Evolutionary conservation across 2,797 vertebrate genomes (phyloP).

Genomic region (Xenops minutus): DNA sequence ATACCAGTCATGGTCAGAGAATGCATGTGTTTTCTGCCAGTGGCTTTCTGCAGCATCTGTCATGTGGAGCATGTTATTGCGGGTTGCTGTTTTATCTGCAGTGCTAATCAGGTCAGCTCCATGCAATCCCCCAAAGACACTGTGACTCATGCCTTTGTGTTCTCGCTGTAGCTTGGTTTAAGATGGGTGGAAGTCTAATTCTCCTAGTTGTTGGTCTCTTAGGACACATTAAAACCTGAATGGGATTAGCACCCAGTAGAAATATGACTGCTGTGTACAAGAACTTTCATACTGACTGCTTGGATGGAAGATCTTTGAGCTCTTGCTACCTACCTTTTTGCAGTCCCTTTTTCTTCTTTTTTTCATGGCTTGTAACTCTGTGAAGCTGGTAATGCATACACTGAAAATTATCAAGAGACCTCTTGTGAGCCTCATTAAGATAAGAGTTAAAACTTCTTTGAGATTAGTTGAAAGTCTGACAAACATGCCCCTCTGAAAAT

Average conservation of each 20-base stretch:
- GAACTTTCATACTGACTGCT: background rate
- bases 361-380: background rate
- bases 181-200: background rate
- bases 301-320: background rate
- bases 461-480: background rate
- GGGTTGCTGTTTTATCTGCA: background rate
- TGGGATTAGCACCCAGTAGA: background rate
- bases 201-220: background rate
- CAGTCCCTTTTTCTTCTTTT: background rate
- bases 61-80: fast-evolving
- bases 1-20: background rate
- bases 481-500: background rate
- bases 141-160: background rate
- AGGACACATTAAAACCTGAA: background rate
- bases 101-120: background rate
- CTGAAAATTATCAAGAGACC: background rate
- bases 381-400: background rate
- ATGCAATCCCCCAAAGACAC: background rate
- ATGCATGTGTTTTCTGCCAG: fast-evolving
- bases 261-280: background rate
- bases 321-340: background rate
- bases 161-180: background rate
- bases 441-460: background rate
- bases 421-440: background rate
- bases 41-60: background rate